phyloP scores from a whole-genome alignment of 2,888 invertebrate genomes.

The Leptinotarsa peninsularis region DNA sequence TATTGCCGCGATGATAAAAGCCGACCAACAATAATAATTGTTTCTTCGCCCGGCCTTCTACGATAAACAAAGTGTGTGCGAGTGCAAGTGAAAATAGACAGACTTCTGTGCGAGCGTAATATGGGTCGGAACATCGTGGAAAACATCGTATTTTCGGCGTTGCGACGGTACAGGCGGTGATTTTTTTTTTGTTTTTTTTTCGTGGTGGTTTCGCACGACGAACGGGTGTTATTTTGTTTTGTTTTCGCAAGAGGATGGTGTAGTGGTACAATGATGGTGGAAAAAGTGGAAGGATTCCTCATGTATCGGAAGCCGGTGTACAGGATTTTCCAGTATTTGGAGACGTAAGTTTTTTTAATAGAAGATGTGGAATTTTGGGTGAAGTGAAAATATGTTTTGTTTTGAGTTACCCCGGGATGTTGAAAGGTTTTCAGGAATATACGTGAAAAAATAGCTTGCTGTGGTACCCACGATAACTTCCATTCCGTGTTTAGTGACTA shows the following conservation, averaged over 20 bases:
- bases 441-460: too few relatives aligned
- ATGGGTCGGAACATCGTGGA: slow-evolving; percentile 23
- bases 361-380: too few relatives aligned
- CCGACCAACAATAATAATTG: slow-evolving; percentile 28
- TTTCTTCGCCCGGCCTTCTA: slow-evolving; percentile 29
- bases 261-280: slow-evolving; percentile 71
- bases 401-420: too few relatives aligned
- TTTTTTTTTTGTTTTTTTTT: slow-evolving; percentile 11
- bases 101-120: slow-evolving; percentile 20
- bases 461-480: too few relatives aligned
- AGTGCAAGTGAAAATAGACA: slow-evolving; percentile 35
- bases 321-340: slow-evolving; percentile 85
- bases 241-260: slow-evolving; percentile 38
- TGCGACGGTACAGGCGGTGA: neutral
- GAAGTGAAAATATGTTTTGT: too few relatives aligned
- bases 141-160: slow-evolving; percentile 3
- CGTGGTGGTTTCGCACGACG: slow-evolving; percentile 3
- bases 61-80: slow-evolving; percentile 29
- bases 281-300: slow-evolving; percentile 83
- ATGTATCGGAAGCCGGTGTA: slow-evolving; percentile 85
- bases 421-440: too few relatives aligned
- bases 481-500: too few relatives aligned
- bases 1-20: slow-evolving; percentile 30
- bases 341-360: slow-evolving; percentile 75
- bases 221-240: slow-evolving; percentile 28